phyloP scores from a whole-genome alignment of 2,797 vertebrate species.

The Anguilla pacifica region DNA sequence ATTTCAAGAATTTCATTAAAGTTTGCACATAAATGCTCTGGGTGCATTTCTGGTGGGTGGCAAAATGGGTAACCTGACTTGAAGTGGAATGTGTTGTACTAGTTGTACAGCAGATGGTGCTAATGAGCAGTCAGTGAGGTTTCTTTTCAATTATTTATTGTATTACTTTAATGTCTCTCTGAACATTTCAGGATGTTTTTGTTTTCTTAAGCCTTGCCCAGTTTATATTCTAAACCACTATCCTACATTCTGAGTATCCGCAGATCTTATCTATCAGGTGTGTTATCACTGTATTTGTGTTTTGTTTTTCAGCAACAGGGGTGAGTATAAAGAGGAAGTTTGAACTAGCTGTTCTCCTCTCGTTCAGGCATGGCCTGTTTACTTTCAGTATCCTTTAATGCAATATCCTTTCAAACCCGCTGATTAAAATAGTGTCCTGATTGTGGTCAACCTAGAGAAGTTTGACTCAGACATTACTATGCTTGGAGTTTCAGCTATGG shows the following conservation, averaged over 20 bases:
- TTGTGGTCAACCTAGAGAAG: not conserved
- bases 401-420: conserved; percentile 73
- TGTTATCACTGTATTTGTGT: conserved; percentile 59
- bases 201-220: not conserved
- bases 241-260: not conserved
- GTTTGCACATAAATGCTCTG: not conserved
- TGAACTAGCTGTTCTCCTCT: conserved; percentile 73
- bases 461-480: too few species aligned
- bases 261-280: not conserved
- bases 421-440: not conserved
- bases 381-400: conserved; percentile 80
- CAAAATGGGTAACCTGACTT: not conserved
- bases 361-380: conserved; percentile 66
- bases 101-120: conserved; percentile 20
- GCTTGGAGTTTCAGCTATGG: not conserved
- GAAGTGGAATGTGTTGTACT: not conserved
- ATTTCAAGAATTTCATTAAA: not conserved
- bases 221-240: not conserved
- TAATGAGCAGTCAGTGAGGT: not conserved
- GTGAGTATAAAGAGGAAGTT: conserved; percentile 84
- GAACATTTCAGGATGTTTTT: not conserved
- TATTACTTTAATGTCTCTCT: not conserved
- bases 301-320: conserved; percentile 76
- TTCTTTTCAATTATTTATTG: not conserved
- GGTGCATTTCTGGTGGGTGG: not conserved